Evolutionary conservation across 2,797 vertebrate genomes (phyloP).

Genomic region (Enteromius unitaeniatus): DNA sequence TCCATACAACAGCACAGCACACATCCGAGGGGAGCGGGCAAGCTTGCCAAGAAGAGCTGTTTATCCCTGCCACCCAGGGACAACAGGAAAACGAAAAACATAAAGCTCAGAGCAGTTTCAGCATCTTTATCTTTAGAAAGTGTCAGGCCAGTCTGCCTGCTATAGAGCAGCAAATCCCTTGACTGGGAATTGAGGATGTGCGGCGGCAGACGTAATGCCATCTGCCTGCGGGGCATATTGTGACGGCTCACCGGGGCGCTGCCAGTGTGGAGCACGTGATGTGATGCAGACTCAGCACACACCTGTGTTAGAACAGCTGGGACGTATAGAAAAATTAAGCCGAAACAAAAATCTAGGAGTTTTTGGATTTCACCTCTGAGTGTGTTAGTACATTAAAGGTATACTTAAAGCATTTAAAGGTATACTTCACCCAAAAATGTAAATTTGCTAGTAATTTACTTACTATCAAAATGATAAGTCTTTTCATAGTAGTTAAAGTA

Average conservation of each 20-base stretch:
- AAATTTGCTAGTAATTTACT: background rate
- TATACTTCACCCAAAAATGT: background rate
- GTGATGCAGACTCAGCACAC: slow-evolving; percentile 57
- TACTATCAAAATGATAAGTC: background rate
- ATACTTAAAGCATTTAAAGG: background rate
- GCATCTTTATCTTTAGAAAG: slow-evolving; percentile 55
- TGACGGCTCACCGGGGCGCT: slow-evolving; percentile 47
- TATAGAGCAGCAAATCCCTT: slow-evolving; percentile 45
- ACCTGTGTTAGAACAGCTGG: slow-evolving; percentile 55
- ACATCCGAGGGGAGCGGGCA: slow-evolving; percentile 1
- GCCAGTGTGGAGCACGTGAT: slow-evolving; percentile 34
- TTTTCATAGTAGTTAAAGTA: background rate
- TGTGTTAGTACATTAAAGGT: background rate
- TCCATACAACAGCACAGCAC: background rate
- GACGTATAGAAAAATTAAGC: slow-evolving; percentile 39
- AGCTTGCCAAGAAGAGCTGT: slow-evolving; percentile 27
- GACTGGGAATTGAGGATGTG: slow-evolving; percentile 18
- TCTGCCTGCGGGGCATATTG: slow-evolving; percentile 62
- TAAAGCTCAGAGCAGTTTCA: slow-evolving; percentile 42
- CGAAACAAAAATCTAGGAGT: background rate
- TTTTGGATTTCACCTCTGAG: background rate
- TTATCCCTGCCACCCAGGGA: slow-evolving; percentile 28
- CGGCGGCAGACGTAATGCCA: slow-evolving; percentile 58
- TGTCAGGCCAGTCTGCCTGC: slow-evolving; percentile 39
- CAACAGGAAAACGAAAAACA: slow-evolving; percentile 9